Base-by-base conservation (phyloP, 1,140 invertebrate genomes). In the Eriosoma lanigerum region DNA sequence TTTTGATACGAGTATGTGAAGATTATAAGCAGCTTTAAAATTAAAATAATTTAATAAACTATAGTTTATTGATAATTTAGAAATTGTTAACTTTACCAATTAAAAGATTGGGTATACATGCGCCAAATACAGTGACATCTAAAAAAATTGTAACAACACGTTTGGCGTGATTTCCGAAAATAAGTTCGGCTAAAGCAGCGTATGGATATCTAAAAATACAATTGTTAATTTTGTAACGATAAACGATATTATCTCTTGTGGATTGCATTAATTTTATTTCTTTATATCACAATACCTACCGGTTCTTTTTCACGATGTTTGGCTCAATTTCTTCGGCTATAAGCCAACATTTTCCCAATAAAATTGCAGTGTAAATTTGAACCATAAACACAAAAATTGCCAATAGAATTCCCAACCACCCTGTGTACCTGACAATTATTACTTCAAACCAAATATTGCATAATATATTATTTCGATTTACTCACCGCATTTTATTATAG, bases 311-410 rank as follows among this genome's bases (percentile, higher is more conserved):
- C 56, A 85, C 86, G 78, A 94, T 92, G 4, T 88, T 85, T 0
- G 91, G 90, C 83, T 92, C 87, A 21, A 94, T 86, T 70, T 88
- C 84, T 83, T 90, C 90, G 0, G 92, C 91, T 50, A 93, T 89
- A 3, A 89, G 86, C 92, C 92, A 94, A 86, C 91, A 91, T 83
- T 89, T 88, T 2, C 92, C 92, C 17, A 94, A 86, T 19, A 94
- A 84, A 48, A 89, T 87, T 0, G 92, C 92, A 2, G 92, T 93
- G 83, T 93, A 94, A 64, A 93, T 89, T 88, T 94, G 92, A 44
- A 93, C 84, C 6, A 88, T 85, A 82, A 93, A 89, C 12, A 93
- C 89, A 21, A 89, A 84, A 29, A 91, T 60, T 15, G 93, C 89
- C 38, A 93, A 83, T 1, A 91, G 89, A 58, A 93, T 88, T 0